Evolutionary conservation across 2,113 vertebrate genomes (phyloP).

Genomic region (Oreochromis spilurus): DNA sequence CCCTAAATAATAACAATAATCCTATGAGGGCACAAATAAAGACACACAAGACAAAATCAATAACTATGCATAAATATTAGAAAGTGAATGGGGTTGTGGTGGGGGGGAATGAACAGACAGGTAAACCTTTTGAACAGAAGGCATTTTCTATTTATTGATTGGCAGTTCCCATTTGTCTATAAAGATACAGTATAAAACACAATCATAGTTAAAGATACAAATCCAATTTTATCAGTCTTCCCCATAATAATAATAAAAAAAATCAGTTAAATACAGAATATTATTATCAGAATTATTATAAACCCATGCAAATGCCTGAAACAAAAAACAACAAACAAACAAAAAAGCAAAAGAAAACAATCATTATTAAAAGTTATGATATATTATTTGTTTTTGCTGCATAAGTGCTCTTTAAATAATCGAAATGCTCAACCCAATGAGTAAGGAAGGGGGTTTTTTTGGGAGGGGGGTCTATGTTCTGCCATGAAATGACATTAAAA

Average conservation of each 20-base stretch:
- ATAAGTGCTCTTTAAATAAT: conserved; percentile 1
- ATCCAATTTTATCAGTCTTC: conserved; percentile 20
- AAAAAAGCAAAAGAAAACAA: neutral
- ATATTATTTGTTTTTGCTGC: neutral
- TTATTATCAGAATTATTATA: neutral
- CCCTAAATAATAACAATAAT: neutral
- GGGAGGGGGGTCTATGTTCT: neutral
- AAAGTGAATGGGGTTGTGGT: neutral
- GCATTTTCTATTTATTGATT: conserved; percentile 38
- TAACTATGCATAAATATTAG: neutral
- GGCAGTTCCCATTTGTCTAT: conserved; percentile 15
- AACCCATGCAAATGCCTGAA: conserved; percentile 15
- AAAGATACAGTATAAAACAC: conserved; percentile 56
- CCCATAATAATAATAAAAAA: conserved; percentile 38
- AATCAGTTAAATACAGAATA: conserved; percentile 48
- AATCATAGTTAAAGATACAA: conserved; percentile 42
- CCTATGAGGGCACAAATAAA: neutral
- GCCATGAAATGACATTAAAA: neutral
- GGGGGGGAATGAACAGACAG: neutral
- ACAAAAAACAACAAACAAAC: neutral
- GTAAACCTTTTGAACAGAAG: neutral
- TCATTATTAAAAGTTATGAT: neutral
- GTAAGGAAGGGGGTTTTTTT: neutral
- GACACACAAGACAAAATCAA: neutral
- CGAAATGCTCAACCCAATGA: neutral